Base-by-base conservation (phyloP, 2,113 vertebrate species). In the Galemys pyrenaicus region DNA sequence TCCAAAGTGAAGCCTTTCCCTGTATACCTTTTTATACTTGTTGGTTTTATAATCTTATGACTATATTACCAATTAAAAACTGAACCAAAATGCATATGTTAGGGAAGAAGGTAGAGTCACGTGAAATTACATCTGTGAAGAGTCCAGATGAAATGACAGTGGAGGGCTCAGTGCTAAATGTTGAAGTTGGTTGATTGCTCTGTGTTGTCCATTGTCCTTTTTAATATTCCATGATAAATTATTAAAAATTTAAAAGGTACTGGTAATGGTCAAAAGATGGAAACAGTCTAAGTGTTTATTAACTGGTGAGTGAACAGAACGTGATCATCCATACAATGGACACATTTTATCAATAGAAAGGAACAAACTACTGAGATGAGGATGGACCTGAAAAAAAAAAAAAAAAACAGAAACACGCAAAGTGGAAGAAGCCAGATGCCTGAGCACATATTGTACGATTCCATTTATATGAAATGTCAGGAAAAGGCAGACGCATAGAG, bases 31-130 rank as follows among this genome's bases (percentile, higher is more conserved):
- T 89, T 79, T 62, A 77, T 56, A 79, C 20, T 64, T 65, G 71
- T 91, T 77, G 15, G 26, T 19, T 35, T 91, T 82, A 87, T 51
- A 86, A 86, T 17, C 41, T 79, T 92, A 91, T 78, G 56, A 93
- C 39, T 44, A 88, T 62, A 64, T 51, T 58, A 56, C 41, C 56
- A 73, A 87, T 30, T 89, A 65, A 56, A 89, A 91, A 85, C 46
- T 71, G 75, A 79, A 30, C 83, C 58, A 37, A 79, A 74, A 32
- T 62, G 74, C 51, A 28, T 44, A 87, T 39, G 22, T 35, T 73
- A 68, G 87, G 41, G n/a, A 71, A 92, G 22, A 75, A 87, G 9
- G 44, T 46, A 60, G 32, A 89, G 24, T 26, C 9, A 85, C n/a
- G 70, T 41, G 78, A 58, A 1, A 70, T 5, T 9, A 22, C 73